Conservation (phyloP, 2,113 vertebrate genomes). For the Equus quagga region DNA sequence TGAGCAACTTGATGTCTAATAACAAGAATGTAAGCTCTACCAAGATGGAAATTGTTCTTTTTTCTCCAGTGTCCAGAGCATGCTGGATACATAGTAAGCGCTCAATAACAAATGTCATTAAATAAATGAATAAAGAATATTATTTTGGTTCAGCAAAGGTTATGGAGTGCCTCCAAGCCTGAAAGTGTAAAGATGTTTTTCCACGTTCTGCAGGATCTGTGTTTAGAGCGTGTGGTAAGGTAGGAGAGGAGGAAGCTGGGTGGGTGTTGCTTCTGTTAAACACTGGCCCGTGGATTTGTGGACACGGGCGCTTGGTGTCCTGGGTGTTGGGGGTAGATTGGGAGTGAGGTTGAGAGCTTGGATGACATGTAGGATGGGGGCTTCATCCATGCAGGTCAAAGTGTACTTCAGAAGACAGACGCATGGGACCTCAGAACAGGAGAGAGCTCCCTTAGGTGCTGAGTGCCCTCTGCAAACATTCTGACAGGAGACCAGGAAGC, state of each 20-base stretch:
- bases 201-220: not conserved
- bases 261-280: not conserved
- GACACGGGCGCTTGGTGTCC: not conserved
- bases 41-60: not conserved
- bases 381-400: not conserved
- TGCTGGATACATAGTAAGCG: not conserved
- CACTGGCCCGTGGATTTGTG: not conserved
- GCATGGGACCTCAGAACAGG: fast-evolving
- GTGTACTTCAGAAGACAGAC: not conserved
- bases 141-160: not conserved
- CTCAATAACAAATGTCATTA: not conserved
- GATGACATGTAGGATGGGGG: not conserved
- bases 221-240: not conserved
- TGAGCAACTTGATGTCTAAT: not conserved
- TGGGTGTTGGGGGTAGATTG: not conserved
- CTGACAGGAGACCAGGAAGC: no score
- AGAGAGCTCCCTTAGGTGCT: not conserved
- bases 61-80: not conserved
- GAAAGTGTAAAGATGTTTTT: not conserved
- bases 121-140: not conserved
- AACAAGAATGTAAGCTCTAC: not conserved
- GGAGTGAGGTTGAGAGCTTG: not conserved
- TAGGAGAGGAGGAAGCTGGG: not conserved
- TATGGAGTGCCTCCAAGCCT: not conserved
- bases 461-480: not conserved